A percentile compares a stretch with the other conserved stretches of the same genome.
These are phyloP conservation scores for Ischnura elegans DNA, from an alignment of 2,888 invertebrate species.

Conservation along the genomic window DNA sequence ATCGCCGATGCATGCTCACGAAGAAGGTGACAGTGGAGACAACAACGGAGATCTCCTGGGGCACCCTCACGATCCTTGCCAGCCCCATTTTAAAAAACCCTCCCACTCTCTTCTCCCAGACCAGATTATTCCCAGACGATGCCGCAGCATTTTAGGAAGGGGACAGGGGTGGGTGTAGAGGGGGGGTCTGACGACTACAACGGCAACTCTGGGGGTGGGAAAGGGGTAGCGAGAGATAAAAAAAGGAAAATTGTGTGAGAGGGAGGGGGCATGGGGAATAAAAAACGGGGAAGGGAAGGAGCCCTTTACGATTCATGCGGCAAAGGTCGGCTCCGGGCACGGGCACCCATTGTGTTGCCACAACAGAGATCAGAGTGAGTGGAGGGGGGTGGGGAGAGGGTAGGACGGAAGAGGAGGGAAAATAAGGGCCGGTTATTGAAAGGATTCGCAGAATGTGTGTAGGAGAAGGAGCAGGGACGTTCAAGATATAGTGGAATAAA, in stretches of 20 bases:
- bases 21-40: too few species aligned
- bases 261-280: not conserved
- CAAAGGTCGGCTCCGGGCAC: conserved; percentile 62
- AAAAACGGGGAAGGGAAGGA: not conserved
- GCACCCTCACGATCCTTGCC: not conserved
- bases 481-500: too few species aligned
- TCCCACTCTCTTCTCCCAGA: not conserved
- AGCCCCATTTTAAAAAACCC: not conserved
- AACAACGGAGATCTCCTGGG: not conserved
- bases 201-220: too few species aligned
- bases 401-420: not conserved
- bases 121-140: conserved; percentile 30
- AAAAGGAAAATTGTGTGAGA: not conserved
- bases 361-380: conserved; percentile 42
- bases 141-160: not conserved
- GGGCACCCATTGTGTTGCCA: conserved; percentile 63
- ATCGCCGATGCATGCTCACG: too few species aligned
- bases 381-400: not conserved
- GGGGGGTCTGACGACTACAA: not conserved
- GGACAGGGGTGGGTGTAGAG: not conserved
- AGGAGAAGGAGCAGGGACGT: not conserved
- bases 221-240: not conserved
- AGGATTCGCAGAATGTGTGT: not conserved
- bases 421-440: conserved; percentile 2
- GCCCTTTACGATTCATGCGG: conserved; percentile 60